Base-by-base conservation (phyloP, 2,797 vertebrate species). In the Cyclura pinguis region DNA sequence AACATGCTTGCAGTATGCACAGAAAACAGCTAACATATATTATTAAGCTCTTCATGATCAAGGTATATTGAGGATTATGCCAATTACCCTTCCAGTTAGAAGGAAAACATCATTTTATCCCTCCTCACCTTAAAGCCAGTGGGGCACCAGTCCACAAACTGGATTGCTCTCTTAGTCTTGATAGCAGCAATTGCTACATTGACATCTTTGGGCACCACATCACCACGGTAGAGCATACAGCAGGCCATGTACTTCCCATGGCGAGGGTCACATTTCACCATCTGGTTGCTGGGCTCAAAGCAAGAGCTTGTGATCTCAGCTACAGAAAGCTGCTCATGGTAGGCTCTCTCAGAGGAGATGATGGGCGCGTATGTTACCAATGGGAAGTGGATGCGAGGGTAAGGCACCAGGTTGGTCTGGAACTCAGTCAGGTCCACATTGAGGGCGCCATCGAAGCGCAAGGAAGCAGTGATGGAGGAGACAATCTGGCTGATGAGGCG, bases 161-260 rank as follows among this genome's bases (percentile, higher is more conserved):
- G 98, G 91, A 99, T 96, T 1, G 96, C 96, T 50, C 98, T 98
- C 32, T 98, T 98, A 78, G 98, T 98, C 96, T 99, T 99, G 93
- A 99, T 98, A 84, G 96, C 98, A 0, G 98, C 98, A 4, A 99
- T 99, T 38, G 98, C 98, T 0, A 97, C 96, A 0, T 98, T 99
- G 80, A 99, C 98, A 0, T 99, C 98, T 94, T 99, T 99, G 85
- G 98, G 98, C 1, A 99, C 97, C 0, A 99, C 98, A 0, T 99
- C 98, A 0, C 98, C 98, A 0, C 98, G 97, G 94, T 98, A 99
- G 42, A 99, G 97, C 98, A 99, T 97, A 83, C 98, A 98, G 96
- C 98, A 99, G 14, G 98, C 98, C 98, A 77, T 89, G 69, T 82
- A 92, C 77, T 96, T 96, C 35, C 96, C 94, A 0, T 95, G 95